phyloP scores from a whole-genome alignment of 1,140 invertebrate genomes.

The Pseudomyrmex cubaensis region DNA sequence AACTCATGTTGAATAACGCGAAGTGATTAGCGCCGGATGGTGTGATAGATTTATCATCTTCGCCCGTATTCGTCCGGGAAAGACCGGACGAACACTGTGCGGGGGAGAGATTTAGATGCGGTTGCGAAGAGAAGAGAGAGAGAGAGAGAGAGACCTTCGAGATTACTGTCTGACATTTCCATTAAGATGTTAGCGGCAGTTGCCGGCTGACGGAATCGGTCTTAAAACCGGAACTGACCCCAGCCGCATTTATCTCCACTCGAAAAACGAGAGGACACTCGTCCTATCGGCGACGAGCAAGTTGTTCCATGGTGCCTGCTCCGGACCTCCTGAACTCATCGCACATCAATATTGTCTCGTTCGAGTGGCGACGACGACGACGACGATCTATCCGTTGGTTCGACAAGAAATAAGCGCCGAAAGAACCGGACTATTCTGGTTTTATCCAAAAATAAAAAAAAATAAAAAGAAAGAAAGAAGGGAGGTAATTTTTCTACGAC shows the following conservation, averaged over 20 bases:
- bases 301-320: slow-evolving; percentile 69
- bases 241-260: slow-evolving; percentile 70
- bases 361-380: slow-evolving; percentile 61
- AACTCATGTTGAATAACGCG: slow-evolving; percentile 38
- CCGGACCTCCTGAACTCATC: slow-evolving; percentile 73
- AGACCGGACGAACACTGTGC: not conserved
- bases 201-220: slow-evolving; percentile 65
- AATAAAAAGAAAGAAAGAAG: too few species aligned
- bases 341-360: slow-evolving; percentile 74
- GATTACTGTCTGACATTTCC: slow-evolving; percentile 43
- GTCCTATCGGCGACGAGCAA: slow-evolving; percentile 64
- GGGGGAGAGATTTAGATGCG: slow-evolving; percentile 12
- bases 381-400: slow-evolving; percentile 60
- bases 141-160: not conserved
- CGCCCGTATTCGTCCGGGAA: slow-evolving; percentile 3
- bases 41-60: slow-evolving; percentile 40
- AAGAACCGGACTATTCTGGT: slow-evolving; percentile 30
- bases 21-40: slow-evolving; percentile 25
- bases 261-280: slow-evolving; percentile 71
- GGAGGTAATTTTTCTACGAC: not conserved
- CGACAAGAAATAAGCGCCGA: slow-evolving; percentile 50
- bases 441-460: slow-evolving; percentile 20
- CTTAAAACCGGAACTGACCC: slow-evolving; percentile 55
- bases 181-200: slow-evolving; percentile 43
- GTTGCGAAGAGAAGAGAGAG: too few species aligned